These are phyloP conservation scores for Pseudorasbora parva DNA, from an alignment of 2,113 vertebrate species.

Conservation along the genomic window DNA sequence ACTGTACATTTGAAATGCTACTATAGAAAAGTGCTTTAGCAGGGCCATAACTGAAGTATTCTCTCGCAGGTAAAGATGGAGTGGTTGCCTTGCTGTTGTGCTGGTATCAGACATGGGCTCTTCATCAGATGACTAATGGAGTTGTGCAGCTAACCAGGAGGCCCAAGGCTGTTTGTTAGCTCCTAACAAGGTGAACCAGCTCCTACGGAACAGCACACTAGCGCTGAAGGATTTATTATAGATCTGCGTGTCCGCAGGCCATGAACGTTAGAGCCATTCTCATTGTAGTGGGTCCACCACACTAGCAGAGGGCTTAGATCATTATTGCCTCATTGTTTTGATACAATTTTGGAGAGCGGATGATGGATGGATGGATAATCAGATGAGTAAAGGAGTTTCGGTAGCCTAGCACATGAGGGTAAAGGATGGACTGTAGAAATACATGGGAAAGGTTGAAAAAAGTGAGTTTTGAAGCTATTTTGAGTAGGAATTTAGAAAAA, in stretches of 20 bases:
- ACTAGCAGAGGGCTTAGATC: constrained; percentile 54
- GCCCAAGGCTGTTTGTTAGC: constrained; percentile 63
- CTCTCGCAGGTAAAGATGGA: constrained; percentile 54
- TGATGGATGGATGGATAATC: constrained; percentile 38
- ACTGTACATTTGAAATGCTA: neutral
- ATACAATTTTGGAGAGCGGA: constrained; percentile 33
- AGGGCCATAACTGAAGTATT: constrained; percentile 37
- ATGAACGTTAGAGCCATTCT: constrained; percentile 41
- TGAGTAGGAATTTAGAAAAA: neutral
- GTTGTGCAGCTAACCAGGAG: constrained; percentile 60
- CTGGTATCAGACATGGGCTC: constrained; percentile 58
- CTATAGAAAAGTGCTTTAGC: constrained; percentile 5
- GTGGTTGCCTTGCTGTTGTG: constrained; percentile 52
- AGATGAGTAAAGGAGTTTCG: constrained; percentile 27
- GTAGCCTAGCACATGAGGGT: neutral
- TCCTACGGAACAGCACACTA: constrained; percentile 57
- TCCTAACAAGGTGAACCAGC: constrained; percentile 63
- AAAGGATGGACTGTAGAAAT: neutral
- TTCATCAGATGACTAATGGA: constrained; percentile 64
- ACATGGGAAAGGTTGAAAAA: neutral
- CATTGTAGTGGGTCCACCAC: constrained; percentile 48
- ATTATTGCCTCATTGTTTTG: constrained; percentile 53
- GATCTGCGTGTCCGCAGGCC: constrained; percentile 54
- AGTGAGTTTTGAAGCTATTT: neutral
- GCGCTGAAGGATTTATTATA: constrained; percentile 58